Evolutionary conservation across 1,140 invertebrate species (phyloP).

Genomic region (Meteorus sp.): DNA sequence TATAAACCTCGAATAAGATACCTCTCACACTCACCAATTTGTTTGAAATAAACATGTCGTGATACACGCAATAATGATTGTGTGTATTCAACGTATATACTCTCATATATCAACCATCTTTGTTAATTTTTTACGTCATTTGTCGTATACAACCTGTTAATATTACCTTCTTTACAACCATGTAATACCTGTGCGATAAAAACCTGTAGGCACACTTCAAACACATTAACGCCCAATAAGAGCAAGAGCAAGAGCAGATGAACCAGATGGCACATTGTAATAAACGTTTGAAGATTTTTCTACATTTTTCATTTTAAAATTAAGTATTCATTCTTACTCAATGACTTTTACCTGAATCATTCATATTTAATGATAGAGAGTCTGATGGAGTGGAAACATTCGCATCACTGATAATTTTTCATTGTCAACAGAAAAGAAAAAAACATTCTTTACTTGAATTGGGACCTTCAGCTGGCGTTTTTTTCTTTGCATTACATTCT

Average conservation of each 20-base stretch:
- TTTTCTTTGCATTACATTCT: slow-evolving; percentile 8
- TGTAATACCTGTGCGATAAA: slow-evolving; percentile 57
- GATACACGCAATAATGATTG: no score
- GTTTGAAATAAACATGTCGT: no score
- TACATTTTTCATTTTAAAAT: slow-evolving; percentile 27
- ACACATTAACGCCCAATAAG: slow-evolving; percentile 54
- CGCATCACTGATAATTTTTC: no score
- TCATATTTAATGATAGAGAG: no score
- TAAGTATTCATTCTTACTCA: slow-evolving; percentile 28
- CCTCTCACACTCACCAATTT: not conserved
- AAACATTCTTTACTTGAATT: no score
- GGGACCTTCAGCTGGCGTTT: not conserved
- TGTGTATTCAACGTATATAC: no score
- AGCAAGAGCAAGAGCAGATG: slow-evolving; percentile 45
- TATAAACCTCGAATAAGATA: not conserved
- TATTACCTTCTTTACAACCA: slow-evolving; percentile 38
- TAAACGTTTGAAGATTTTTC: slow-evolving; percentile 29
- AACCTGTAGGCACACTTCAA: slow-evolving; percentile 61
- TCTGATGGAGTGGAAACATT: no score
- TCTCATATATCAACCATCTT: no score
- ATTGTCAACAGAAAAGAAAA: no score
- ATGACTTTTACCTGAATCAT: slow-evolving; percentile 1
- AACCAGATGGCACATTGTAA: no score
- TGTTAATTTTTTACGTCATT: slow-evolving; percentile 43
- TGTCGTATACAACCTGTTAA: slow-evolving; percentile 57